Base-by-base conservation (phyloP, 37 sponge, comb jelly and placozoan species). In the Crambe crambe region DNA sequence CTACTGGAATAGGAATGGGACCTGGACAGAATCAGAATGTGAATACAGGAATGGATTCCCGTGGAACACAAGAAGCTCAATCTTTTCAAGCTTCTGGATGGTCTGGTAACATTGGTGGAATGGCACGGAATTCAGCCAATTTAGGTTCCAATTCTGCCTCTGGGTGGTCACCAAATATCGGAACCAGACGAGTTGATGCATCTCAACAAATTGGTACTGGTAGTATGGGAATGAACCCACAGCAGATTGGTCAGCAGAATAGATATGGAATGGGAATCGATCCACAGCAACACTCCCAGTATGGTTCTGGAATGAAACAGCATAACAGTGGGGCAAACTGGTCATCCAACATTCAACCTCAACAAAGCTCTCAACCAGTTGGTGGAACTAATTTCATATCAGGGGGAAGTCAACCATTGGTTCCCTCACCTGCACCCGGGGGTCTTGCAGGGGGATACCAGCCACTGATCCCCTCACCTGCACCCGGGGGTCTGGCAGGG, bases 151-250 rank as follows among this genome's bases (percentile, higher is more conserved):
- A 47, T 47, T 47, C 51, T 47, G 51, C 12, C 12, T 47, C 51
- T 12, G 12, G 6, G 51, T 47, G 51, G 51, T 47, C 51, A 47
- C 10, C 6, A 47, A 12, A 12, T 15, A 47, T 12, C 12, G 6
- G 10, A 47, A 47, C 6, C 51, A 47, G 51, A 47, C 51, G 12
- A 47, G 12, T 6, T 47, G 12, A 12, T 12, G 12, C 12, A 12
- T 6, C 10, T 15, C 51, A 47, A 12, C 51, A 47, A 12, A 15
- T 15, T 61, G 63, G 42, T 34, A 40, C 6, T 40, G 21, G 71
- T 40, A 32, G 71, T 8, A 70, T 70, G 34, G 71, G 71, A 47
- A 61, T 61, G 63, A 27, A 21, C 25, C 70, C n/a, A 77, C 70
- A 70, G 42, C 42, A 70, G 23, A 9, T 23, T 15, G 23, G 38